Evolutionary conservation across 2,797 vertebrate genomes (phyloP).

Genomic region (Spinus olivaceus): DNA sequence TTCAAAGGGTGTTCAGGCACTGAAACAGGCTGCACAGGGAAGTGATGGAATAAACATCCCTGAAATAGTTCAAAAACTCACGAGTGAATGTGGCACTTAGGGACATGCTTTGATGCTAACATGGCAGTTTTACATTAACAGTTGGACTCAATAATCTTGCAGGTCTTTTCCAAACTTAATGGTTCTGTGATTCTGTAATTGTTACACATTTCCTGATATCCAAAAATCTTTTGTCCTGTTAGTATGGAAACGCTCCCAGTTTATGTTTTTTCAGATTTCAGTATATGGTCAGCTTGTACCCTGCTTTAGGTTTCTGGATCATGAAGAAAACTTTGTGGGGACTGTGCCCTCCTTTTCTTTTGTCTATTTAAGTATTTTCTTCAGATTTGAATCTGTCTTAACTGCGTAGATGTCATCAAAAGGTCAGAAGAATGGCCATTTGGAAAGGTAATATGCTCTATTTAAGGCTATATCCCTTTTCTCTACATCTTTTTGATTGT

Average conservation of each 20-base stretch:
- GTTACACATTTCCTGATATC: background rate
- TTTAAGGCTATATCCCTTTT: background rate
- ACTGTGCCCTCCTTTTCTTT: background rate
- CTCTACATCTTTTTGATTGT: background rate
- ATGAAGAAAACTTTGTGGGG: background rate
- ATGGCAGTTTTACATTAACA: background rate
- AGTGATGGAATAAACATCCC: background rate
- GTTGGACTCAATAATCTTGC: background rate
- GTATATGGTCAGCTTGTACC: background rate
- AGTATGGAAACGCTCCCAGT: background rate
- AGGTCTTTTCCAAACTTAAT: background rate
- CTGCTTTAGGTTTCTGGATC: background rate
- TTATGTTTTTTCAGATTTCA: background rate
- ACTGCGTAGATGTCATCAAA: background rate
- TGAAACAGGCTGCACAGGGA: background rate
- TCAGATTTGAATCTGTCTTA: background rate
- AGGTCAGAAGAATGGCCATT: background rate
- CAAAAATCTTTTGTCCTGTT: background rate
- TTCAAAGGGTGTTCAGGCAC: background rate
- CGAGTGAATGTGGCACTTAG: fast-evolving
- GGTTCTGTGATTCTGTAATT: background rate
- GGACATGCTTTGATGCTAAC: background rate
- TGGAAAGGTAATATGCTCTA: background rate
- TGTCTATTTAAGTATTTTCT: background rate
- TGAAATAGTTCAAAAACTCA: fast-evolving